A percentile compares a stretch with the other conserved stretches of the same genome.
These are phyloP conservation scores for Himalopsyche tibetana DNA, from an alignment of 2,888 invertebrate genomes.

Conservation along the genomic window DNA sequence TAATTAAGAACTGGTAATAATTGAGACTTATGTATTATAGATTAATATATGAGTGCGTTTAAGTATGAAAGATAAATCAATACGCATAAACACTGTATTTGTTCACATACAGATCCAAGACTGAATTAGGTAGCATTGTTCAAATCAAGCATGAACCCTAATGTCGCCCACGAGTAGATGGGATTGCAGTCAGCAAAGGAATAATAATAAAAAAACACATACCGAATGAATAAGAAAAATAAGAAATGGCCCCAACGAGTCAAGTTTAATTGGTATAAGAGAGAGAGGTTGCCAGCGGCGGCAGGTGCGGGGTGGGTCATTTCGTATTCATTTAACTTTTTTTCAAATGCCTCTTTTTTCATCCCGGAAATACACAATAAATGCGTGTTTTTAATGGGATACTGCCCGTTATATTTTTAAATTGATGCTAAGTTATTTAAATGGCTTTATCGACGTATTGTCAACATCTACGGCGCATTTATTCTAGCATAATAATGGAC, in stretches of 20 bases:
- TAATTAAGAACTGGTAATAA: too few relatives aligned
- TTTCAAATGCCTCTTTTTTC: slow-evolving; percentile 1
- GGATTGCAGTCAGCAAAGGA: slow-evolving; percentile 38
- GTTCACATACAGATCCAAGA: neutral
- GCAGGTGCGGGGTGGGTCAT: slow-evolving; percentile 41
- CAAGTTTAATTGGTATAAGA: slow-evolving; percentile 55
- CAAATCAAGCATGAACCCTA: slow-evolving; percentile 48
- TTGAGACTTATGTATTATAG: too few relatives aligned
- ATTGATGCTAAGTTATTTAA: slow-evolving; percentile 10
- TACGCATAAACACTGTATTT: too few relatives aligned
- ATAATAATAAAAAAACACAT: slow-evolving; percentile 26
- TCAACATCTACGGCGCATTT: neutral
- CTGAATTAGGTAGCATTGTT: slow-evolving; percentile 62
- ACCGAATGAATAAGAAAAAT: slow-evolving; percentile 54
- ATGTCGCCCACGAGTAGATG: slow-evolving; percentile 45
- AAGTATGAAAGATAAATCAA: too few relatives aligned
- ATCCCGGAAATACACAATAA: slow-evolving; percentile 34
- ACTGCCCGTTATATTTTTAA: neutral
- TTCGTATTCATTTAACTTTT: neutral
- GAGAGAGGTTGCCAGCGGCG: slow-evolving; percentile 44
- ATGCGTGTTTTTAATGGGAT: slow-evolving; percentile 19
- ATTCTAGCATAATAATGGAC: too few relatives aligned
- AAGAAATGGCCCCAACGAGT: slow-evolving; percentile 53
- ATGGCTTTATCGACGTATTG: slow-evolving; percentile 5
- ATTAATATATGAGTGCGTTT: too few relatives aligned